Evolutionary conservation across 1,140 invertebrate genomes (phyloP), one percentile per base, ranked within the genome.

Genomic region (Drosophila truncata): DNA sequence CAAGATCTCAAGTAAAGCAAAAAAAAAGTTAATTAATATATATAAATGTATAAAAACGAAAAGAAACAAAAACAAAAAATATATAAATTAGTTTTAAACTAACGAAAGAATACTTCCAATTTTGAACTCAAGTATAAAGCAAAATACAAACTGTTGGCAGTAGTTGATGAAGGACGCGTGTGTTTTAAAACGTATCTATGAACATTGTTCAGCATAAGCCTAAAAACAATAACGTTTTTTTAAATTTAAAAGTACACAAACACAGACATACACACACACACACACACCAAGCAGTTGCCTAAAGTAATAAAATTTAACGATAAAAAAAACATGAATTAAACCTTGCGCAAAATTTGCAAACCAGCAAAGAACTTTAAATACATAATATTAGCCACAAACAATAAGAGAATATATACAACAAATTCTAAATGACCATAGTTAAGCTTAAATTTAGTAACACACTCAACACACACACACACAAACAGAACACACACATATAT

Each of bases 361-460:
- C 83, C 84, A 88, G 85, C 84, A 88, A 80, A 87, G 41, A 87
- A 87, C 84, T 87, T 87, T 87, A 87, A 84, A 77, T 83, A 73
- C 74, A 84, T 79, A 75, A 66, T 87, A 82, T 70, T 76, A 83
- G 78, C 78, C 60, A 82, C 77, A 82, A 78, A 78, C 65, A 78
- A 88, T 83, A 83, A 87, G 74, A 71, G 69, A 79, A 79, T 60
- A 84, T 84, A 80, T 87, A 87, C 84, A 79, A 87, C 77, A 84
- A 87, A 87, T 87, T 87, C 84, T 87, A 87, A 87, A 88, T 87
- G 85, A 88, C 80, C 85, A 87, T 87, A 87, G 81, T 87, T 87
- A 87, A 87, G 84, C 81, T 88, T 87, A 87, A 84, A 71, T 75
- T 90, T 87, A 87, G 84, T 87, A 78, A 80, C 59, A 80, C 59